Base-by-base conservation (phyloP, 2,797 vertebrate species). In the Antrozous pallidus region DNA sequence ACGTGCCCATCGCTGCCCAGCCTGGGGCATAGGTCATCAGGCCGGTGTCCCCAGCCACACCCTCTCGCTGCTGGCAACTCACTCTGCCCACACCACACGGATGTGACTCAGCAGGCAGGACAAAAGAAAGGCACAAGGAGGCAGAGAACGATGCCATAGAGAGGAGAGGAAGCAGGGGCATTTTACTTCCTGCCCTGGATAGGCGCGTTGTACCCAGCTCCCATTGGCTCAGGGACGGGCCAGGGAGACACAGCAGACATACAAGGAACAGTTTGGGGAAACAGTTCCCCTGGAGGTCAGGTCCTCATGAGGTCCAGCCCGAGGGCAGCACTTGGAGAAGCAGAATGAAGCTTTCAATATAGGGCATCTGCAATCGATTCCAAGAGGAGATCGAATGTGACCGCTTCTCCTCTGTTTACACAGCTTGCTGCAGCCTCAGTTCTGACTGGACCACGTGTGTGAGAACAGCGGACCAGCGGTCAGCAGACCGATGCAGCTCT, bases 91-190 rank as follows among this genome's bases (percentile, higher is more conserved):
- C 88, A 24, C 86, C 80, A 92, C 82, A 12, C 84, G 9, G 56
- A 31, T 13, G 36, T 93, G 63, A 81, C 69, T 61, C 90, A 77
- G 61, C 2, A 71, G 81, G 28, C 47, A 89, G 61, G 87, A 94
- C 94, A 91, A 93, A 94, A 87, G 89, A 65, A 71, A 82, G 85
- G 56, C 47, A 61, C 73, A 58, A 45, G 16, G 71, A 87, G 80
- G 63, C 80, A 14, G 87, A 91, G 91, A 87, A 63, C 14, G 69
- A 56, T 17, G 47, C 58, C 11, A 40, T 0, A 75, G 42, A 85
- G n/a, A 28, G 82, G 31, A 61, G 84, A 63, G 67, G 61, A 65
- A 47, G 47, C 38, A 3, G 0, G 3, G 31, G 28, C 31, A 24
- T 58, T 87, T 58, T 17, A 4, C 80, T 56, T 81, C 83, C 54